Percentiles rank a stretch among this genome's conserved stretches.
Conservation (phyloP, 2,888 invertebrate genomes). For the Eumerus sabulonum region DNA sequence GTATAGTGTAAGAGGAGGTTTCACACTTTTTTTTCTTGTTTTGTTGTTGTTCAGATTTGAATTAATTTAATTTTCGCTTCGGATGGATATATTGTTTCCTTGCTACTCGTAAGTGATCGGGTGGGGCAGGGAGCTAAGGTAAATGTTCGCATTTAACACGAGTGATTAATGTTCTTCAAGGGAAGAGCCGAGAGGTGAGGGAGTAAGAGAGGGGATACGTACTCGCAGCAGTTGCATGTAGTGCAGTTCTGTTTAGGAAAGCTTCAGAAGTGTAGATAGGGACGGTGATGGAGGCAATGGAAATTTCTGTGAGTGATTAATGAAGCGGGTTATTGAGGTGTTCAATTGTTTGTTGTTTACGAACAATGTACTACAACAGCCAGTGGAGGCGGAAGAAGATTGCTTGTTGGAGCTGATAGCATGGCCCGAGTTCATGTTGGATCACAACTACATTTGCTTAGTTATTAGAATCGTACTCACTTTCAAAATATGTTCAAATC, state of each 20-base stretch:
- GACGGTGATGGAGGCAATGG: background rate
- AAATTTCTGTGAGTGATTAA: conserved; percentile 56
- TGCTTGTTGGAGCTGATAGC: conserved; percentile 27
- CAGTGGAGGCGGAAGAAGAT: conserved; percentile 11
- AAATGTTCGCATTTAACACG: conserved; percentile 43
- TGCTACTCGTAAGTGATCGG: background rate
- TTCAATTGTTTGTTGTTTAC: conserved; percentile 40
- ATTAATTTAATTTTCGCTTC: conserved; percentile 58
- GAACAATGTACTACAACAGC: conserved; percentile 15
- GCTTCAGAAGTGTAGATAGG: too few relatives aligned
- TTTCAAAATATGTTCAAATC: too few relatives aligned
- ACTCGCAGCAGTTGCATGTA: conserved; percentile 33
- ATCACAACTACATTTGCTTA: too few relatives aligned
- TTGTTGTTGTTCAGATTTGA: conserved; percentile 12
- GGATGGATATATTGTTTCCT: conserved; percentile 49
- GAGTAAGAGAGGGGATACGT: conserved; percentile 20
- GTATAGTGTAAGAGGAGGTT: conserved; percentile 1
- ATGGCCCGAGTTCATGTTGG: background rate
- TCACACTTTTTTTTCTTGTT: background rate
- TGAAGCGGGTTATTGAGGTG: conserved; percentile 41
- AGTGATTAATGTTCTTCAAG: conserved; percentile 52
- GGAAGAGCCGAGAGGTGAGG: background rate
- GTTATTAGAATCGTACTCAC: too few relatives aligned
- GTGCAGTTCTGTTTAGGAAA: conserved; percentile 49
- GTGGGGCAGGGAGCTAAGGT: background rate